Evolutionary conservation across 2,888 invertebrate species (phyloP).

Genomic region (Pinctada fucata): DNA sequence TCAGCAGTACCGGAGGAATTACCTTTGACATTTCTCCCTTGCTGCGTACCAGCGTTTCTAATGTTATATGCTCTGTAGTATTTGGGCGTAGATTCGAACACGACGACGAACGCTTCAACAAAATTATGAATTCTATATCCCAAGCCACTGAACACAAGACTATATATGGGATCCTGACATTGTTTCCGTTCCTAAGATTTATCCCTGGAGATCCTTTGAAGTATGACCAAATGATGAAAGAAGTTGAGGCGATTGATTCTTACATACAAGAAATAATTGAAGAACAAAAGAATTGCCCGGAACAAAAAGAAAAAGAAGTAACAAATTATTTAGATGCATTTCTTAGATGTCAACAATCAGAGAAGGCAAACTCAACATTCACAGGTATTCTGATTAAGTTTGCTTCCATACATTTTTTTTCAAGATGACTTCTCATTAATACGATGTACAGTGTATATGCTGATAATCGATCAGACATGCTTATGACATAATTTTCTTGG

Average conservation of each 20-base stretch:
- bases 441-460: too few species aligned
- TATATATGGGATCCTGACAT: conserved; percentile 3
- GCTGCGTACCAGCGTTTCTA: conserved; percentile 39
- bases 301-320: background rate
- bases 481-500: too few species aligned
- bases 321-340: too few species aligned
- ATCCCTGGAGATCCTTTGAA: conserved; percentile 37
- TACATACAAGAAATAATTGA: conserved; percentile 18
- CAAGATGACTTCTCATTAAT: too few species aligned
- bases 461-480: too few species aligned
- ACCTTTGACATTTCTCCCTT: conserved; percentile 31
- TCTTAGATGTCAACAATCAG: too few species aligned
- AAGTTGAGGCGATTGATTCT: background rate
- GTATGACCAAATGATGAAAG: conserved; percentile 2
- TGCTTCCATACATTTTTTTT: too few species aligned
- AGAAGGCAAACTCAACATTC: too few species aligned
- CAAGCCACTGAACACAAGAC: conserved; percentile 6
- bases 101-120: conserved; percentile 29
- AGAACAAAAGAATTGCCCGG: conserved; percentile 1
- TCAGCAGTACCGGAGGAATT: conserved; percentile 13
- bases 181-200: conserved; percentile 35
- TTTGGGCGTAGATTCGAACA: conserved; percentile 33
- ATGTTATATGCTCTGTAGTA: conserved; percentile 45
- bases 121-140: conserved; percentile 21
- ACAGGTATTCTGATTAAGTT: too few species aligned